These are phyloP conservation scores for Psettodes erumei DNA, from an alignment of 2,113 vertebrate species.

Conservation along the genomic window DNA sequence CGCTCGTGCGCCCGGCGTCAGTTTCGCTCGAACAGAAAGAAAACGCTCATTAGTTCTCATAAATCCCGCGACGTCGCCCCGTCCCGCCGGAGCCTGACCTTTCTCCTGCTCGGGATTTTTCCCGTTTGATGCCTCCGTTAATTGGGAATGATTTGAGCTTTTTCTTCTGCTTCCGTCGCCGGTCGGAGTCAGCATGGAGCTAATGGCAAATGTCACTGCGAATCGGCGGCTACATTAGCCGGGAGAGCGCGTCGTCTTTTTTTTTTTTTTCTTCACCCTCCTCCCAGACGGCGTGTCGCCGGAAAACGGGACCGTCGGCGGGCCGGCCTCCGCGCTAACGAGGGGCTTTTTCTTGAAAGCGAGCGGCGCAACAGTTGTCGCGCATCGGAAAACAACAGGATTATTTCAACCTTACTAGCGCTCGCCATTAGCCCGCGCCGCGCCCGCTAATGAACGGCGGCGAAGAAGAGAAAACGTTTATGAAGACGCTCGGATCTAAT, in stretches of 20 bases:
- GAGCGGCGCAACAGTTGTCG: slow-evolving; percentile 62
- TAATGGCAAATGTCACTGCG: slow-evolving; percentile 92
- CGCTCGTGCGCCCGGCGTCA: slow-evolving; percentile 60
- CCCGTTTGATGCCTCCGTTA: slow-evolving; percentile 91
- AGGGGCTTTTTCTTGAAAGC: slow-evolving; percentile 71
- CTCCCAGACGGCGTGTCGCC: slow-evolving; percentile 52
- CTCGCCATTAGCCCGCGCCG: slow-evolving; percentile 78
- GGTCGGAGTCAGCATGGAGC: slow-evolving; percentile 81
- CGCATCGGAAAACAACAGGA: slow-evolving; percentile 49
- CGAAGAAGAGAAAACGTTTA: slow-evolving; percentile 35
- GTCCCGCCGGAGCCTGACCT: slow-evolving; percentile 90
- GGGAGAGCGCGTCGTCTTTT: slow-evolving; percentile 80
- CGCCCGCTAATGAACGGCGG: slow-evolving; percentile 75
- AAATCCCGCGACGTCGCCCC: slow-evolving; percentile 74
- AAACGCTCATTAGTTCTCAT: slow-evolving; percentile 90
- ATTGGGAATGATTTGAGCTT: slow-evolving; percentile 89
- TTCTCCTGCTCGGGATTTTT: slow-evolving; percentile 85
- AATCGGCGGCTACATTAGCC: slow-evolving; percentile 85
- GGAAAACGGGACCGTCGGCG: slow-evolving; percentile 36
- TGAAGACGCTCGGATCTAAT: slow-evolving; percentile 74
- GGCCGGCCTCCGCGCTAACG: slow-evolving; percentile 81
- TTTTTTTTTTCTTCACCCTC: slow-evolving; percentile 49
- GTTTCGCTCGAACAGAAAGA: slow-evolving; percentile 78
- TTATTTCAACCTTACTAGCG: slow-evolving; percentile 75
- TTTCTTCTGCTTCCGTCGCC: slow-evolving; percentile 81